Evolutionary conservation across 2,113 vertebrate genomes (phyloP), one percentile per base, ranked within the genome.

Genomic region (Vulpes vulpes): DNA sequence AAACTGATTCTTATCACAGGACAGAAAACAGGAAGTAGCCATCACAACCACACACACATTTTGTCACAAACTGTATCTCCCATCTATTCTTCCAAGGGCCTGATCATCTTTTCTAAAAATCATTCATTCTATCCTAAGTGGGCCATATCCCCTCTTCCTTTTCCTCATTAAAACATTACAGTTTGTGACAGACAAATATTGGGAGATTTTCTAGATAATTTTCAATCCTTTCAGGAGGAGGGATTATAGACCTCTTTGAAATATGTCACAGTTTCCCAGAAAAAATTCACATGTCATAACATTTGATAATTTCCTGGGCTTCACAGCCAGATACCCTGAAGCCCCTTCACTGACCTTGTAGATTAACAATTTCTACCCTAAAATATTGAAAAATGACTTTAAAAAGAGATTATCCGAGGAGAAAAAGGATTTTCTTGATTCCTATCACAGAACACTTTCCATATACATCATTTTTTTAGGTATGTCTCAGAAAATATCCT

Each of bases 401-500:
- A 1, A 49, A 88, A 53, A 38, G 55, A 74, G 19, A 80, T 20
- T 80, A 12, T 65, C 35, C 8, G 51, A 59, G 12, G 4, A 97
- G 15, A 94, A 82, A 74, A 30, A 85, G 4, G 16, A 87, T 60
- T 79, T 87, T 91, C 53, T 80, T 89, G 71, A 91, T 69, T 65
- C 20, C 23, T 32, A 38, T 19, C 25, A 64, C 19, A 65, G 57
- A 35, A 55, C 55, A 51, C 15, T 78, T 95, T 60, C 49, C 35
- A 49, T 17, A 49, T 27, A 27, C 43, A 83, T 11, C 43, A 81
- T 43, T 4, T 32, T 30, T 78, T 84, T 8, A 93, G n/a, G 19
- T 82, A 49, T 64, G 43, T 71, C 30, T 88, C 23, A 89, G 76
- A 30, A 90, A 74, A 74, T 59, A 74, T 7, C 82, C 80, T 85